These are phyloP conservation scores for Schlechtendalia chinensis DNA, from an alignment of 1,140 invertebrate genomes.

Conservation along the genomic window DNA sequence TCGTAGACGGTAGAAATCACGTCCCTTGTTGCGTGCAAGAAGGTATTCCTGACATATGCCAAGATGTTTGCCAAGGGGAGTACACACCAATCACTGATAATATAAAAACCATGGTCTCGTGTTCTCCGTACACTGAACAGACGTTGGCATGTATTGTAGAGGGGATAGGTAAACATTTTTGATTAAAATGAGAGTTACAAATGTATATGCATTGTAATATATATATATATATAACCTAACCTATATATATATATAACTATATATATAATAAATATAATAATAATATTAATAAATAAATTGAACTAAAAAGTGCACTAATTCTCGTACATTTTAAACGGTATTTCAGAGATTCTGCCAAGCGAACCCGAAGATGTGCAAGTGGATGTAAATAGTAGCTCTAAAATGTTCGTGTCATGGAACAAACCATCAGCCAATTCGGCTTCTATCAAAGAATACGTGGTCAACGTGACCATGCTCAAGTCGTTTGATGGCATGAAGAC, in stretches of 20 bases:
- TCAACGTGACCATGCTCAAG: slow-evolving; percentile 70
- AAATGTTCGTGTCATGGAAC: slow-evolving; percentile 69
- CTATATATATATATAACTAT: not conserved
- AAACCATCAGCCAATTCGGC: slow-evolving; percentile 64
- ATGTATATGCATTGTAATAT: not conserved
- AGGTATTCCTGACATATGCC: slow-evolving; percentile 76
- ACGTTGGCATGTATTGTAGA: slow-evolving; percentile 77
- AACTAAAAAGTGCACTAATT: not conserved
- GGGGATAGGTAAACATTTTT: slow-evolving; percentile 66
- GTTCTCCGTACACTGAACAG: slow-evolving; percentile 76
- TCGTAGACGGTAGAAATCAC: slow-evolving; percentile 73
- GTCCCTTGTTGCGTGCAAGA: slow-evolving; percentile 78
- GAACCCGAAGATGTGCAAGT: slow-evolving; percentile 69
- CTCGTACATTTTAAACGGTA: too few species aligned
- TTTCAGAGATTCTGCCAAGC: slow-evolving; percentile 69
- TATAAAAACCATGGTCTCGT: slow-evolving; percentile 78
- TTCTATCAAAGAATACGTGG: slow-evolving; percentile 65
- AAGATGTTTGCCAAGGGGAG: slow-evolving; percentile 79
- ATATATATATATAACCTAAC: not conserved
- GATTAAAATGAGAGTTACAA: slow-evolving; percentile 10
- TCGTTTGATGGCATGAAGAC: slow-evolving; percentile 62
- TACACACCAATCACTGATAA: slow-evolving; percentile 80
- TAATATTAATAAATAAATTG: not conserved
- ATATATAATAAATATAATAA: too few species aligned
- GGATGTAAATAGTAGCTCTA: slow-evolving; percentile 68